Evolutionary conservation across 2,888 invertebrate species (phyloP).

Genomic region (Heliconius hortense): DNA sequence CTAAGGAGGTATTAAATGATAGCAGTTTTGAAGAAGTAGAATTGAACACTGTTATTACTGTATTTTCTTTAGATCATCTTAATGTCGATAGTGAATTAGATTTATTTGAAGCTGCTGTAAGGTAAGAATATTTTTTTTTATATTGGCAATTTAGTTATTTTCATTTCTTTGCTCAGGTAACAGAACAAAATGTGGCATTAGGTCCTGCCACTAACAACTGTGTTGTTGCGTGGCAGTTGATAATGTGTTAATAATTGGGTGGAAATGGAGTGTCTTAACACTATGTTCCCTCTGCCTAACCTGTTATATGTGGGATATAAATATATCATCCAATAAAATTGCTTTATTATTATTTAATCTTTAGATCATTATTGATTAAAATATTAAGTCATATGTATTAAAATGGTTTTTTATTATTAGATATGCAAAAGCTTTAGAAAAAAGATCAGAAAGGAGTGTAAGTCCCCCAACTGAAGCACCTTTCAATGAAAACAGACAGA

Average conservation of each 20-base stretch:
- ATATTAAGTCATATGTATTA: too few relatives aligned
- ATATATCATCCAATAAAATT: too few relatives aligned
- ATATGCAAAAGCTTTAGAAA: constrained; percentile 68
- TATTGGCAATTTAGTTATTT: neutral
- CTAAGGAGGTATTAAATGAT: constrained; percentile 88
- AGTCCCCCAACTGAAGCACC: constrained; percentile 60
- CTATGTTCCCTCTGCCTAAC: neutral
- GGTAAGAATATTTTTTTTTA: constrained; percentile 47
- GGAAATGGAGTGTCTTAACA: neutral
- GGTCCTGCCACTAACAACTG: neutral
- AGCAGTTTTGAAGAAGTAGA: constrained; percentile 90
- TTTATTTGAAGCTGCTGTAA: constrained; percentile 87
- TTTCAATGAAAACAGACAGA: constrained; percentile 55
- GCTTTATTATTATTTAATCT: too few relatives aligned
- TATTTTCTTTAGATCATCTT: constrained; percentile 88
- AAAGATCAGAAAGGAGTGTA: constrained; percentile 59
- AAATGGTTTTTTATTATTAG: constrained; percentile 31
- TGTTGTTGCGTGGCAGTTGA: too few relatives aligned
- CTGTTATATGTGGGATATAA: too few relatives aligned
- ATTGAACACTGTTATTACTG: constrained; percentile 86
- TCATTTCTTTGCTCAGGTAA: neutral
- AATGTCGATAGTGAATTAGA: constrained; percentile 89
- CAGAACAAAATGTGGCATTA: neutral
- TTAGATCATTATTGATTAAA: too few relatives aligned
- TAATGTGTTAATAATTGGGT: neutral